phyloP scores from a whole-genome alignment of 2,113 vertebrate species.

The Bujurquina vittata region DNA sequence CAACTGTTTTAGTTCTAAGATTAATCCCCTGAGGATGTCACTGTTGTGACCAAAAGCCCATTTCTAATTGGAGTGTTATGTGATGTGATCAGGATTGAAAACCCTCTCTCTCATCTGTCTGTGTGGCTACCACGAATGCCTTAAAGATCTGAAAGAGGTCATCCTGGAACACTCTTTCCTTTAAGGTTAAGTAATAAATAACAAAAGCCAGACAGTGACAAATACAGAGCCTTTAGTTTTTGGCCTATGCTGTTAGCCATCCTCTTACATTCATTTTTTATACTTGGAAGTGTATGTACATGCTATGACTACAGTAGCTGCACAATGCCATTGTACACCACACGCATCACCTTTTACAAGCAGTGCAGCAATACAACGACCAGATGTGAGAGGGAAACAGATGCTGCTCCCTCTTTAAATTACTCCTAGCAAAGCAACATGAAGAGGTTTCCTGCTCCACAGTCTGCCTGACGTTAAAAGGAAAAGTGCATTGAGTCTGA shows the following conservation, averaged over 20 bases:
- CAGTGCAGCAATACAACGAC: background rate
- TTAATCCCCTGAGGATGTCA: background rate
- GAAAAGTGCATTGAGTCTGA: background rate
- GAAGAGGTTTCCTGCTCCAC: background rate
- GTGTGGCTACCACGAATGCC: background rate
- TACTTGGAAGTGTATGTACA: background rate
- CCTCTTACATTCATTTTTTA: background rate
- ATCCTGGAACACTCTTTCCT: background rate
- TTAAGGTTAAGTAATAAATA: slow-evolving; percentile 9
- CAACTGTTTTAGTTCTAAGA: background rate
- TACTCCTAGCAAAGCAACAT: background rate
- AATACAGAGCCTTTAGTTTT: background rate
- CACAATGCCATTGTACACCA: background rate
- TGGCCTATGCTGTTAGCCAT: background rate
- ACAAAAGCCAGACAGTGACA: background rate
- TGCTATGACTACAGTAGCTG: background rate
- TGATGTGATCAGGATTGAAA: slow-evolving; percentile 29
- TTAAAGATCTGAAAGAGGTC: background rate
- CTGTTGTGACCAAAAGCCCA: background rate
- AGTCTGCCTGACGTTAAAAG: background rate
- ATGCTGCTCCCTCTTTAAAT: background rate
- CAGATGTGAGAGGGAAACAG: background rate
- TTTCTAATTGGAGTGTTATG: slow-evolving; percentile 22
- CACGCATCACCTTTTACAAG: background rate
- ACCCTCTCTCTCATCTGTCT: background rate